Conservation (phyloP, 2,888 invertebrate species). For the Drosophila mulleri region DNA sequence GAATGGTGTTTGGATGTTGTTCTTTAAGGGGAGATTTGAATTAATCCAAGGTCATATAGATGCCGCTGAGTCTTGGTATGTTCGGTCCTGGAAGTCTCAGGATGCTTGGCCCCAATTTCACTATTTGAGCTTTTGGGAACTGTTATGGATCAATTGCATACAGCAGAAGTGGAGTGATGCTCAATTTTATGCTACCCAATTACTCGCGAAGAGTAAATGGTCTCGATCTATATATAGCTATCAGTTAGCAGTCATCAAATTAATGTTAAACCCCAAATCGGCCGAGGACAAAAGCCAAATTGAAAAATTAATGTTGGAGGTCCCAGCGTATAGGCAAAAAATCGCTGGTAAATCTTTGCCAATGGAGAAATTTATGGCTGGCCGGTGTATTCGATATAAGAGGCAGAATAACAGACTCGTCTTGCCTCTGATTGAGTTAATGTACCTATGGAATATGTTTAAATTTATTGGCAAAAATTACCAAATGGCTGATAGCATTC, state of each 20-base stretch:
- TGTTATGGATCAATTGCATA: conserved; percentile 91
- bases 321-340: conserved; percentile 93
- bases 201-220: conserved; percentile 94
- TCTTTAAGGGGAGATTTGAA: conserved; percentile 94
- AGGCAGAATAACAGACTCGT: conserved; percentile 90
- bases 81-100: conserved; percentile 92
- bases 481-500: conserved; percentile 87
- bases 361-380: conserved; percentile 98
- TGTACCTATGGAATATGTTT: conserved; percentile 97
- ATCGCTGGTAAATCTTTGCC: conserved; percentile 98
- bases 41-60: conserved; percentile 92
- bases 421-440: conserved; percentile 93
- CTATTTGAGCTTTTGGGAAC: conserved; percentile 97
- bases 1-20: conserved; percentile 95
- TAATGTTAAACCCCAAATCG: conserved; percentile 88
- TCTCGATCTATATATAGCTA: conserved; percentile 96
- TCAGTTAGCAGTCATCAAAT: conserved; percentile 93
- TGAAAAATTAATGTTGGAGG: conserved; percentile 89
- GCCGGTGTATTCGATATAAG: conserved; percentile 92
- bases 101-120: conserved; percentile 95
- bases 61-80: conserved; percentile 90
- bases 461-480: conserved; percentile 91
- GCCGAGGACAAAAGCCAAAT: conserved; percentile 79
- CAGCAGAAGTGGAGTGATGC: conserved; percentile 90
- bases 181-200: conserved; percentile 88